phyloP scores from a whole-genome alignment of 2,888 invertebrate genomes.

The Thymelicus acteon region DNA sequence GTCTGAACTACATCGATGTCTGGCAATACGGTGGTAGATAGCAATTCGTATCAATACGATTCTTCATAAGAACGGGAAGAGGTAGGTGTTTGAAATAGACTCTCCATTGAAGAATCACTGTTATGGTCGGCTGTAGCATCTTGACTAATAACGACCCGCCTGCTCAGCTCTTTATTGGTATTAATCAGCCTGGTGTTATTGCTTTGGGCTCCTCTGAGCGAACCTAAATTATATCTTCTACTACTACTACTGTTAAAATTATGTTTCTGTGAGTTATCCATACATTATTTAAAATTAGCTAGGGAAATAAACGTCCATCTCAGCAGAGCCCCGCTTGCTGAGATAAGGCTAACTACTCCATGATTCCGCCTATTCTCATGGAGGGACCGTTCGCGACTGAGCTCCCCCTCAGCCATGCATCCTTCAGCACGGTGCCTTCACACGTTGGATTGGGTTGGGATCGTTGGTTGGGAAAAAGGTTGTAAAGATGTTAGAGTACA shows the following conservation, averaged over 20 bases:
- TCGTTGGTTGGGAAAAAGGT: background rate
- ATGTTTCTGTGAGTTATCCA: background rate
- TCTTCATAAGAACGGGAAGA: background rate
- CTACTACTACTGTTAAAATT: background rate
- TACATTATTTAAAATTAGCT: background rate
- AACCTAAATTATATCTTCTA: background rate
- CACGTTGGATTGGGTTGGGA: conserved; percentile 7
- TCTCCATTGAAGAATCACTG: background rate
- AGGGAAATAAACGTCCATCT: conserved; percentile 15
- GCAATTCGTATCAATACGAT: background rate
- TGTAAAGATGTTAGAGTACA: background rate
- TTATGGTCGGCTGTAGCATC: background rate
- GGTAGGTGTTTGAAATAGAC: background rate
- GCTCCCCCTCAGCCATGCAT: conserved; percentile 13
- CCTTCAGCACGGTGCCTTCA: conserved; percentile 4
- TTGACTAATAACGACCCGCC: background rate
- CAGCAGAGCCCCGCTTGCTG: conserved; percentile 17
- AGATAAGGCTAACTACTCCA: conserved; percentile 15
- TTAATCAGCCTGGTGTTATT: background rate
- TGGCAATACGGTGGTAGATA: background rate
- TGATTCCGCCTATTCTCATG: background rate
- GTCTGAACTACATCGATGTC: background rate
- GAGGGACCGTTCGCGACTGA: conserved; percentile 14
- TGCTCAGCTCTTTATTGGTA: background rate
- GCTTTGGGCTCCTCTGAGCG: background rate